Conservation (phyloP, 2,888 invertebrate genomes). For the Aleiodes testaceus region DNA sequence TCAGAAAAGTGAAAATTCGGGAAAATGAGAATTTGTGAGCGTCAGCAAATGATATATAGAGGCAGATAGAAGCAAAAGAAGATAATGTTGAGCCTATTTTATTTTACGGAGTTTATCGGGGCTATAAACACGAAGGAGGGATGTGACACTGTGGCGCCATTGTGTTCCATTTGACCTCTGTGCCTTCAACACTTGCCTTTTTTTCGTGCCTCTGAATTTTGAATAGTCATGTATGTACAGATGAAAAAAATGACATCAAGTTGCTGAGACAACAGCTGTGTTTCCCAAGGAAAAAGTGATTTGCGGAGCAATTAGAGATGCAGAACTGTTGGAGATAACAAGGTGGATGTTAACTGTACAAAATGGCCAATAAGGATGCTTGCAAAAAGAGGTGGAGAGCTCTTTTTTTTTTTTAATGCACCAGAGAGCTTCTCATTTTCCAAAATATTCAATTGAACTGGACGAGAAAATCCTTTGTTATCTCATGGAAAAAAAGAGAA, state of each 20-base stretch:
- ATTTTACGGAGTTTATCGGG: slow-evolving; percentile 28
- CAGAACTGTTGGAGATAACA: slow-evolving; percentile 36
- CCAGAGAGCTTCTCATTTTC: too few relatives aligned
- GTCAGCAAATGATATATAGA: background rate
- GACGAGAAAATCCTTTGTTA: too few relatives aligned
- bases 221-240: slow-evolving; percentile 7
- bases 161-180: slow-evolving; percentile 17
- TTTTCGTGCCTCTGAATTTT: background rate
- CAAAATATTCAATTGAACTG: too few relatives aligned
- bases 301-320: slow-evolving; percentile 47
- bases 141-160: slow-evolving; percentile 15
- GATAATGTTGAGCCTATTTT: background rate
- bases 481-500: too few relatives aligned
- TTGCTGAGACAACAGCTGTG: slow-evolving; percentile 46
- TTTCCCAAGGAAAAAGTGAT: slow-evolving; percentile 45
- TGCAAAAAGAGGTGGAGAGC: too few relatives aligned
- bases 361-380: slow-evolving; percentile 17
- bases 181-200: background rate
- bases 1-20: background rate
- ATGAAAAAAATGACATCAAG: slow-evolving; percentile 21
- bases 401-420: too few relatives aligned
- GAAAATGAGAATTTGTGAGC: too few relatives aligned
- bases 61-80: background rate
- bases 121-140: slow-evolving; percentile 18
- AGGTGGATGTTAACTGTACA: slow-evolving; percentile 10